Base-by-base conservation (phyloP, 30 jellyfish, hydroid and myxozoan genomes). In the Cassiopea xamachana region DNA sequence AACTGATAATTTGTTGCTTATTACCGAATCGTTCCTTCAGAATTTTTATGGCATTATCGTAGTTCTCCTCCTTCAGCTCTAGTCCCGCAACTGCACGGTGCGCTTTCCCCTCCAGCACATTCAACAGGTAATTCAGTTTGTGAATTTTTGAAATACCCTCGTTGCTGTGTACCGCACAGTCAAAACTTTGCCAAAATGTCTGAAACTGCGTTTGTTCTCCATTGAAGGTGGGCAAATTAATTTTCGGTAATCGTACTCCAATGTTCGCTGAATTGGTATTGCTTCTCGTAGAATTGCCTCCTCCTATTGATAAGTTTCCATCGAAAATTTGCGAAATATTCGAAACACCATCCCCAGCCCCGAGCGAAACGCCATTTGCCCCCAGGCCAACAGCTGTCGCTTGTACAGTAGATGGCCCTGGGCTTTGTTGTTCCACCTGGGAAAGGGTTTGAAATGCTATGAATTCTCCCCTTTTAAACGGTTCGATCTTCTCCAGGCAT, bases 1-100 rank as follows among this genome's bases (percentile, higher is more conserved):
- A 14, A 13, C 51, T 74, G 59, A 74, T 74, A 74, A 74, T 44
- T 14, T 74, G 59, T 74, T 74, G 83, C 59, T 14, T 27, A 48
- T 74, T 74, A 0, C 83, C 83, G 59, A 74, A 74, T 48, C 83
- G 83, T 27, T 44, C 51, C 59, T 16, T 74, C 83, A 74, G 59
- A 44, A 1, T 74, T 74, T 74, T 44, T 27, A 74, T 74, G 18
- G 83, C 83, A 44, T 74, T 74, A 6, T 74, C 83, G 51, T 74
- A 74, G 51, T 74, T 74, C 59, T 74, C 83, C 5, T 18, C 83
- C 61, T 48, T 44, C 51, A 16, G 61, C 1, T 74, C 83, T 5
- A 74, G 59, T 74, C 59, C 83, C 10, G 48, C 83, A 16, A 74
- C 39, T 14, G 83, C 59, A 5, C 39, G 48, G 59, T 27, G 51